Conservation (phyloP, 2,113 vertebrate species). For the Ameiurus melas region DNA sequence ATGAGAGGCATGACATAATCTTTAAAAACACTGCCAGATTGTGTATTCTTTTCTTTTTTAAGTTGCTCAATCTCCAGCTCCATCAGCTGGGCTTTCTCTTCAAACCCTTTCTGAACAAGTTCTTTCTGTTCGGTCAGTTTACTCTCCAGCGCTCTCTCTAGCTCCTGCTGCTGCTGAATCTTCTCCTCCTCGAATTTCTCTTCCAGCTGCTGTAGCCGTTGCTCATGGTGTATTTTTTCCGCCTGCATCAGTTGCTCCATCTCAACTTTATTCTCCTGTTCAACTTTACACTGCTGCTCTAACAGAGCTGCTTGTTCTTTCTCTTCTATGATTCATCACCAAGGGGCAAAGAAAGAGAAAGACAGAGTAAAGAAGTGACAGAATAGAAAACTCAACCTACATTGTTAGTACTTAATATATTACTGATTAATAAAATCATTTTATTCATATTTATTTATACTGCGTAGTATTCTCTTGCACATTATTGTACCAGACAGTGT, state of each 20-base stretch:
- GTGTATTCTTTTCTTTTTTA: constrained; percentile 10
- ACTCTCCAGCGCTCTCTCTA: constrained; percentile 44
- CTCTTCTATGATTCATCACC: constrained; percentile 34
- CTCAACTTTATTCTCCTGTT: constrained; percentile 37
- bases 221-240: constrained; percentile 41
- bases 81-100: constrained; percentile 46
- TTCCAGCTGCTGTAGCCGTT: constrained; percentile 40
- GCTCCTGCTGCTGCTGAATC: constrained; percentile 38
- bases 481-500: no score
- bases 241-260: constrained; percentile 28
- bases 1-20: background rate
- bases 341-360: background rate
- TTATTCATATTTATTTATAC: no score
- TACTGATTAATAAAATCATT: no score
- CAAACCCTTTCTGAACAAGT: constrained; percentile 45
- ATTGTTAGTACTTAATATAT: no score
- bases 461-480: no score
- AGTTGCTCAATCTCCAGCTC: constrained; percentile 48
- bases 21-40: background rate
- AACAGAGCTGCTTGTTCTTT: constrained; percentile 27
- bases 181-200: constrained; percentile 52
- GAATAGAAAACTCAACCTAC: background rate
- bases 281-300: constrained; percentile 46
- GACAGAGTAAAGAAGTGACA: background rate
- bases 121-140: constrained; percentile 55